A percentile compares a stretch with the other conserved stretches of the same genome.
These are phyloP conservation scores for Phalera bucephala DNA, from an alignment of 2,888 invertebrate genomes.

Conservation along the genomic window DNA sequence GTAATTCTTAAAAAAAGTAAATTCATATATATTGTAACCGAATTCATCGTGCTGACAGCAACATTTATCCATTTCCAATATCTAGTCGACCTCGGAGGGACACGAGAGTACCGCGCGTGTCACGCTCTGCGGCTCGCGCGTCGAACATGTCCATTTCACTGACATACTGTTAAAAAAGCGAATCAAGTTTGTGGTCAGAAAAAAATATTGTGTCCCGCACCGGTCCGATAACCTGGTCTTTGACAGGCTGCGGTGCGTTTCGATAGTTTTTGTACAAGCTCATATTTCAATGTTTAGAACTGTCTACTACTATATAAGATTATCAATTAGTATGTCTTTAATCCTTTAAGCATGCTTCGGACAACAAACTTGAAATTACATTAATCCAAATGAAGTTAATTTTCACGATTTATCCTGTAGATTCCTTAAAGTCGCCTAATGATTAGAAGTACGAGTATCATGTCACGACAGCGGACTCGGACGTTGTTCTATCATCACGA, in stretches of 20 bases:
- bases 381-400: too few species aligned
- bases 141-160: constrained; percentile 51
- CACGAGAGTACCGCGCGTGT: constrained; percentile 24
- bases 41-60: not conserved
- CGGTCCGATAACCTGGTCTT: constrained; percentile 30
- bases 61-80: constrained; percentile 19
- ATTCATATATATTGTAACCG: constrained; percentile 7
- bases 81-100: constrained; percentile 16
- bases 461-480: too few species aligned
- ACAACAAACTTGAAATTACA: too few species aligned
- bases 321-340: too few species aligned
- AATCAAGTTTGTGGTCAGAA: constrained; percentile 46
- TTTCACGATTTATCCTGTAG: too few species aligned
- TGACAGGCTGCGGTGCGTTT: constrained; percentile 33
- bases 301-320: not conserved
- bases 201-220: constrained; percentile 35
- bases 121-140: constrained; percentile 44
- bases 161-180: constrained; percentile 40
- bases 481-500: too few species aligned
- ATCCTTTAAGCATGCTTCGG: too few species aligned
- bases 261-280: constrained; percentile 31
- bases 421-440: too few species aligned
- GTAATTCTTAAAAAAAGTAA: too few species aligned
- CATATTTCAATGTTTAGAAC: constrained; percentile 14
- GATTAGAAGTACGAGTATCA: too few species aligned